Evolutionary conservation across 2,113 vertebrate species (phyloP).

Genomic region (Dicaeum eximium): DNA sequence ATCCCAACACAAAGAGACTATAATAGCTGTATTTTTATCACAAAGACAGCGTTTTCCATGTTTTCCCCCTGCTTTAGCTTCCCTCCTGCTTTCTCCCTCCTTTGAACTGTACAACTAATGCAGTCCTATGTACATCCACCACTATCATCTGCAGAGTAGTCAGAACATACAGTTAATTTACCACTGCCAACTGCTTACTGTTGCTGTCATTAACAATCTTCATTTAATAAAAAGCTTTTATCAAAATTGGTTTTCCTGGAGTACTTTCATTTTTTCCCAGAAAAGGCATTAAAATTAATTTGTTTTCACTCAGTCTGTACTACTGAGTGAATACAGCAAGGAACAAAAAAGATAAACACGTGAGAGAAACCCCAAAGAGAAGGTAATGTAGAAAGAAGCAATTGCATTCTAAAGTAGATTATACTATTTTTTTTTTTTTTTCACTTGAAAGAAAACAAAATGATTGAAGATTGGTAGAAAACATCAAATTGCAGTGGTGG

Average conservation of each 20-base stretch:
- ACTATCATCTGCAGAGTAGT: not conserved
- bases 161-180: slow-evolving; percentile 15
- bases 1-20: not conserved
- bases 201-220: slow-evolving; percentile 46
- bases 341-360: slow-evolving; percentile 14
- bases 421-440: not conserved
- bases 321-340: not conserved
- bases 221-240: slow-evolving; percentile 49
- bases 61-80: not conserved
- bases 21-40: not conserved
- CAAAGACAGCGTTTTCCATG: not conserved
- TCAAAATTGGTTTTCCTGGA: slow-evolving; percentile 22
- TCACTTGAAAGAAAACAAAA: not conserved
- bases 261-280: slow-evolving; percentile 49
- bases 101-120: slow-evolving; percentile 15
- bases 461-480: not conserved
- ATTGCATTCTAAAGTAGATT: not conserved
- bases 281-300: slow-evolving; percentile 49
- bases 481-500: not conserved
- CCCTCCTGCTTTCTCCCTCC: not conserved
- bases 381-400: not conserved
- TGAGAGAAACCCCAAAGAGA: slow-evolving; percentile 22
- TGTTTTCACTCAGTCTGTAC: slow-evolving; percentile 4
- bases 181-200: not conserved
- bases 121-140: not conserved